Conservation (phyloP, 1,140 invertebrate genomes). For the Acromyrmex charruanus region DNA sequence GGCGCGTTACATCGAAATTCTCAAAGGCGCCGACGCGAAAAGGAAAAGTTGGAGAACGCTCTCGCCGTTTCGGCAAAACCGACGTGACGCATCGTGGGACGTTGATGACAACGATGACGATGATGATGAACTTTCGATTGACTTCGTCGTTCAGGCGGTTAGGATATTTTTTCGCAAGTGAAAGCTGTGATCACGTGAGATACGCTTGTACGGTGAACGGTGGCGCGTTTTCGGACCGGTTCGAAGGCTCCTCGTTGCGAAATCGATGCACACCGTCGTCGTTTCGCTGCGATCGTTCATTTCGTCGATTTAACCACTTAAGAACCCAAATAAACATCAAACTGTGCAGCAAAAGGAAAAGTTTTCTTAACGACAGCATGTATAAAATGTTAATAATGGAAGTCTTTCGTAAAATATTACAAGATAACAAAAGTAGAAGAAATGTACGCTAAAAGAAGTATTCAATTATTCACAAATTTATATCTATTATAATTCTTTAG, state of each 20-base stretch:
- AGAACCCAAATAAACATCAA: constrained; percentile 30
- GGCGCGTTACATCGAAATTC: constrained; percentile 35
- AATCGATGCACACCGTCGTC: constrained; percentile 69
- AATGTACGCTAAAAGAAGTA: background rate
- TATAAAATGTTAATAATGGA: background rate
- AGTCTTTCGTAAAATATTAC: background rate
- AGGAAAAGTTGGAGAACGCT: constrained; percentile 37
- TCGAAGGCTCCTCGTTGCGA: constrained; percentile 79
- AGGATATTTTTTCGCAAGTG: constrained; percentile 77
- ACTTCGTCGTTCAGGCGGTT: constrained; percentile 47
- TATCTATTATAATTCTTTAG: too few relatives aligned
- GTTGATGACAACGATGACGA: constrained; percentile 19
- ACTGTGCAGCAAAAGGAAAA: background rate
- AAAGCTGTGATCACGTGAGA: constrained; percentile 75
- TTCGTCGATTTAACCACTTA: constrained; percentile 7
- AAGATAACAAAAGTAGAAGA: background rate
- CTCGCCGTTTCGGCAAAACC: background rate
- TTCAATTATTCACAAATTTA: background rate
- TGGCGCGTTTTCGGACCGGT: constrained; percentile 77
- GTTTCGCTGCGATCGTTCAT: constrained; percentile 71
- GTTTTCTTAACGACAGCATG: background rate
- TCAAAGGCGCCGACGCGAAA: constrained; percentile 16
- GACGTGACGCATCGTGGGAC: constrained; percentile 7
- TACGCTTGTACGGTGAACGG: constrained; percentile 59
- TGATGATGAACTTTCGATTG: constrained; percentile 62